Evolutionary conservation across 2,888 invertebrate species (phyloP).

Genomic region (Dasypolia templi): DNA sequence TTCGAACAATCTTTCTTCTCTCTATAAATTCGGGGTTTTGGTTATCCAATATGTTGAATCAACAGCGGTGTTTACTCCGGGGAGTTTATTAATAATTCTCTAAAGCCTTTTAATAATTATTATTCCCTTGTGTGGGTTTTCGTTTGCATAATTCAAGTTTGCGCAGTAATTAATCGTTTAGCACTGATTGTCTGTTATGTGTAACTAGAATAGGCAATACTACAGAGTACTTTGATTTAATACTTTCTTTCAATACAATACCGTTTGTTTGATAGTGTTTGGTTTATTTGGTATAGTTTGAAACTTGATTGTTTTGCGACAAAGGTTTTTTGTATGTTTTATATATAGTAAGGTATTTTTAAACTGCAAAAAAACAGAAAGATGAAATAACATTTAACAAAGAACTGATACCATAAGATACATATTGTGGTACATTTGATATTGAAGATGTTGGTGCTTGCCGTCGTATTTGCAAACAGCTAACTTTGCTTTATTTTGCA

Average conservation of each 20-base stretch:
- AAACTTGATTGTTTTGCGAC: neutral
- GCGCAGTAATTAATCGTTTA: constrained; percentile 31
- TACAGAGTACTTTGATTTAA: neutral
- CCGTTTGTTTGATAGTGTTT: neutral
- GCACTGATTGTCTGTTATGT: constrained; percentile 10
- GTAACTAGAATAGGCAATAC: neutral
- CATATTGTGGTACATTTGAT: neutral
- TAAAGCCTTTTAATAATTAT: constrained; percentile 35
- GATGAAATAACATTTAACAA: neutral
- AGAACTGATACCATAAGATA: neutral
- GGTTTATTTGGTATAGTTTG: neutral
- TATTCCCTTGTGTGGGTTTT: constrained; percentile 21
- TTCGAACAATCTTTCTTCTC: constrained; percentile 37
- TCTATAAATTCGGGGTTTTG: constrained; percentile 29
- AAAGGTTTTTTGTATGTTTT: neutral
- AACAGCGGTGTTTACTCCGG: constrained; percentile 42
- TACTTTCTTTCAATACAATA: constrained; percentile 15
- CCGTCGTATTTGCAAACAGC: neutral
- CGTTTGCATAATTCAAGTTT: constrained; percentile 30
- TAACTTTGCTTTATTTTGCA: neutral
- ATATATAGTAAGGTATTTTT: neutral
- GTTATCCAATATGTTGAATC: constrained; percentile 42
- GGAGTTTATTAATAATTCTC: constrained; percentile 35
- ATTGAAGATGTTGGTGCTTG: neutral
- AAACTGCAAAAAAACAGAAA: neutral